Evolutionary conservation across 2,797 vertebrate genomes (phyloP).

Genomic region (Hippopotamyrus pictus): DNA sequence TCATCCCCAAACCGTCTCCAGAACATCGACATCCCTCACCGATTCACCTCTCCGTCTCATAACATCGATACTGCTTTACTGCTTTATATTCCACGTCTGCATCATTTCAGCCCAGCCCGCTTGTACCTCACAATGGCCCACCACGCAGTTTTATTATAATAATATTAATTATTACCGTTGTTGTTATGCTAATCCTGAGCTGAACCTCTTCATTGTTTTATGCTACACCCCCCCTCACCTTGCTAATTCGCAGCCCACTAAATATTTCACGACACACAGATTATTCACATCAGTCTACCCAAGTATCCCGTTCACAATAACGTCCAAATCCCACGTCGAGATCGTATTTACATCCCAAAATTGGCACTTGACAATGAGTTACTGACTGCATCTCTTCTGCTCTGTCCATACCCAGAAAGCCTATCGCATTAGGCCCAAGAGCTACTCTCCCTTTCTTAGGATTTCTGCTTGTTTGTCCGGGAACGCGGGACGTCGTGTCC

Average conservation of each 20-base stretch:
- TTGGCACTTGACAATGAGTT: constrained; percentile 96
- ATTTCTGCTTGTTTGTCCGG: neutral
- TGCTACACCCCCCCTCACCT: neutral
- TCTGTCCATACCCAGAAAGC: constrained; percentile 18
- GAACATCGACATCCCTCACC: neutral
- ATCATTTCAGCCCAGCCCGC: neutral
- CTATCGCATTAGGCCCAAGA: constrained; percentile 16
- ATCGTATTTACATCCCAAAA: constrained; percentile 73
- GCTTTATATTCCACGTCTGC: neutral
- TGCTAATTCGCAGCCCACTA: constrained; percentile 29
- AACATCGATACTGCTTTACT: neutral
- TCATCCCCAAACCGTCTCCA: neutral
- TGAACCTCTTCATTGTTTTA: neutral
- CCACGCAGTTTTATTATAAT: neutral
- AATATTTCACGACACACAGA: constrained; percentile 42
- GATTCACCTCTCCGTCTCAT: neutral
- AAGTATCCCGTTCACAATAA: constrained; percentile 48
- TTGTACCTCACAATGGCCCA: neutral
- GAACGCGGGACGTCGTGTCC: neutral
- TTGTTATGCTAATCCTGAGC: neutral
- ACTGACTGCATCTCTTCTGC: constrained; percentile 38
- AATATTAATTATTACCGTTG: constrained; percentile 41
- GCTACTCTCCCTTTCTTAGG: constrained; percentile 18
- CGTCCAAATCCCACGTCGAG: constrained; percentile 51
- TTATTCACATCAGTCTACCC: constrained; percentile 43